Evolutionary conservation across 2,113 vertebrate genomes (phyloP).

Genomic region (Dipodomys spectabilis): DNA sequence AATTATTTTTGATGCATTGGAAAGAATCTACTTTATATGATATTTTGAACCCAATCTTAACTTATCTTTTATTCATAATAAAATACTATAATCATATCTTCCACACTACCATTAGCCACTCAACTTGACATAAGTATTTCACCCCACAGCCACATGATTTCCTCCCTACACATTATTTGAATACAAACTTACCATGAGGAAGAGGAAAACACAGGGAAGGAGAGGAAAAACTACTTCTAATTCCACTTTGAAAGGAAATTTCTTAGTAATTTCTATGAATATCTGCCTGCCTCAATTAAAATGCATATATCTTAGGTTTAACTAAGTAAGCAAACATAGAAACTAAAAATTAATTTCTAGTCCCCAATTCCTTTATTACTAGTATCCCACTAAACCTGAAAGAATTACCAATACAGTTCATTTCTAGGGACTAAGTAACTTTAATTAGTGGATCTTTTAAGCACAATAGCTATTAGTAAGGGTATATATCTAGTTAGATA

Average conservation of each 20-base stretch:
- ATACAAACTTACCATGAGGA: not conserved
- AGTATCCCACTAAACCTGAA: not conserved
- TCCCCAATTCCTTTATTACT: not conserved
- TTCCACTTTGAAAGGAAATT: not conserved
- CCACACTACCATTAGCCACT: not conserved
- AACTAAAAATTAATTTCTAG: not conserved
- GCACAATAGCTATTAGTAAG: not conserved
- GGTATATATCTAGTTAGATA: not conserved
- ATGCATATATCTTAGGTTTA: not conserved
- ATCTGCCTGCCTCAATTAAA: not conserved
- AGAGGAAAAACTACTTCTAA: not conserved
- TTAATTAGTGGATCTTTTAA: not conserved
- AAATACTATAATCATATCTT: slow-evolving; percentile 18
- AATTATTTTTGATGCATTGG: slow-evolving; percentile 61
- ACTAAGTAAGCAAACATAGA: not conserved
- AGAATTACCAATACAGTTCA: not conserved
- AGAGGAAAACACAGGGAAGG: not conserved
- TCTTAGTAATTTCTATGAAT: not conserved
- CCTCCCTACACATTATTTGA: not conserved
- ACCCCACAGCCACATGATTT: not conserved
- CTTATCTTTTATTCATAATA: slow-evolving; percentile 40
- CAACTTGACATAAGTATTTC: not conserved
- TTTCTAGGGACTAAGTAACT: not conserved
- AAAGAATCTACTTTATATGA: slow-evolving; percentile 15
- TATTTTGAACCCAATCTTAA: slow-evolving; percentile 55